phyloP scores from a whole-genome alignment of 2,113 vertebrate genomes.

The Okapia johnstoni region DNA sequence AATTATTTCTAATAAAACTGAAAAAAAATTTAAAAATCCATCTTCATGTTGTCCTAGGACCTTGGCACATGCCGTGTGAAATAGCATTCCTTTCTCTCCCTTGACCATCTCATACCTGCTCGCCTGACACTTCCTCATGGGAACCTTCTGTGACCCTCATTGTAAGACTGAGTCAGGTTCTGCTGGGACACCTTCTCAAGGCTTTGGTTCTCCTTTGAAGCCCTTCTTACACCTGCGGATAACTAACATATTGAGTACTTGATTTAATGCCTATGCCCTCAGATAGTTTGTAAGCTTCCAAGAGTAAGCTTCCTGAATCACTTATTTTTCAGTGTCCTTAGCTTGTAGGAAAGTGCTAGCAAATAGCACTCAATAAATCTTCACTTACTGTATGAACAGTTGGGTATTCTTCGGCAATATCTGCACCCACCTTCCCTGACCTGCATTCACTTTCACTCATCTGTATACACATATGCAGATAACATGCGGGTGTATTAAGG shows the following conservation, averaged over 20 bases:
- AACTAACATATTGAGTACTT: neutral
- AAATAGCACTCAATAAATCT: neutral
- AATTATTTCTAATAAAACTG: neutral
- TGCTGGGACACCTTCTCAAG: neutral
- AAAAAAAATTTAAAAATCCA: accelerated
- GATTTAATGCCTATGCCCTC: neutral
- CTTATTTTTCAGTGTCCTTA: neutral
- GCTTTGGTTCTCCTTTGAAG: neutral
- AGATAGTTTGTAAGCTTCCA: neutral
- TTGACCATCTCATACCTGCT: neutral
- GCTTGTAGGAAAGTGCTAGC: neutral
- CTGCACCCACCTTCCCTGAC: too few species aligned
- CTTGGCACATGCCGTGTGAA: accelerated
- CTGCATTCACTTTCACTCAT: neutral
- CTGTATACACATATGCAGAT: neutral
- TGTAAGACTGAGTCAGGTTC: neutral
- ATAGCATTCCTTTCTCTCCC: neutral
- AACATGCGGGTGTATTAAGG: accelerated
- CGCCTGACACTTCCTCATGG: neutral
- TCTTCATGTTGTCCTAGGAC: neutral
- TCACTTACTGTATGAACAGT: neutral
- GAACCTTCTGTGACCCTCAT: neutral
- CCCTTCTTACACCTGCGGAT: neutral
- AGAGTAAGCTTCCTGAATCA: neutral
- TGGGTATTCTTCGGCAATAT: neutral